Percentiles rank a stretch among this genome's conserved stretches.
These are phyloP conservation scores for Pristionchus pacificus DNA, from an alignment of 1,140 invertebrate species.

Conservation along the genomic window DNA sequence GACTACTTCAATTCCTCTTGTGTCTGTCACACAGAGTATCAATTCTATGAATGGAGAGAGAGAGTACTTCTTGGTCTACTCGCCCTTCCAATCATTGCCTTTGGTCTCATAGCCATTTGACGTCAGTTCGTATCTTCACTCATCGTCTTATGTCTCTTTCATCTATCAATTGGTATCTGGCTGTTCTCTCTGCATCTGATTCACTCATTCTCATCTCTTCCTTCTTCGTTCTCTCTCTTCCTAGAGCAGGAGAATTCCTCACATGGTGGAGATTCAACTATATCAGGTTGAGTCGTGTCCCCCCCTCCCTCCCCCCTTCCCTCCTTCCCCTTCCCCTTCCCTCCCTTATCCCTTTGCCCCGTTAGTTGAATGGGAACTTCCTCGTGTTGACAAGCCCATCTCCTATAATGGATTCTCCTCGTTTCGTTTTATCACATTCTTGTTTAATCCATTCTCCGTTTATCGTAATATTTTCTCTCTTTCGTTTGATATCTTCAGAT, in stretches of 20 bases:
- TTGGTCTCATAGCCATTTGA: conserved; percentile 35
- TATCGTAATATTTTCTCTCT: too few species aligned
- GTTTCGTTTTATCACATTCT: too few species aligned
- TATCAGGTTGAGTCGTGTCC: too few species aligned
- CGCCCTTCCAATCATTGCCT: conserved; percentile 35
- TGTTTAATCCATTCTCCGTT: too few species aligned
- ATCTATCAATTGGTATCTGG: conserved; percentile 40
- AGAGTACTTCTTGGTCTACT: conserved; percentile 34
- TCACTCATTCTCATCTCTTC: conserved; percentile 34
- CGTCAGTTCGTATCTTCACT: conserved; percentile 34
- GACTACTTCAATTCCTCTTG: conserved; percentile 27
- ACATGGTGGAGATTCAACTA: conserved; percentile 33
- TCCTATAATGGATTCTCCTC: too few species aligned
- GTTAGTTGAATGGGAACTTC: too few species aligned
- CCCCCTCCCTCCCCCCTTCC: too few species aligned
- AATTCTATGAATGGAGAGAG: conserved; percentile 32
- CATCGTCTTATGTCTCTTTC: conserved; percentile 36
- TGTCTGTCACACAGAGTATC: conserved; percentile 32
- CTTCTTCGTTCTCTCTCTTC: conserved; percentile 41
- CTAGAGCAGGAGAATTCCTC: conserved; percentile 35
- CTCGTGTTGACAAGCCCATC: too few species aligned
- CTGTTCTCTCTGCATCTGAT: conserved; percentile 46
- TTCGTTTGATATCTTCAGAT: too few species aligned
- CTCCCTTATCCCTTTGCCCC: too few species aligned
- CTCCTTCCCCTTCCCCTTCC: too few species aligned